Evolutionary conservation across 2,113 vertebrate genomes (phyloP), one percentile per base, ranked within the genome.

Genomic region (Neogale vison): DNA sequence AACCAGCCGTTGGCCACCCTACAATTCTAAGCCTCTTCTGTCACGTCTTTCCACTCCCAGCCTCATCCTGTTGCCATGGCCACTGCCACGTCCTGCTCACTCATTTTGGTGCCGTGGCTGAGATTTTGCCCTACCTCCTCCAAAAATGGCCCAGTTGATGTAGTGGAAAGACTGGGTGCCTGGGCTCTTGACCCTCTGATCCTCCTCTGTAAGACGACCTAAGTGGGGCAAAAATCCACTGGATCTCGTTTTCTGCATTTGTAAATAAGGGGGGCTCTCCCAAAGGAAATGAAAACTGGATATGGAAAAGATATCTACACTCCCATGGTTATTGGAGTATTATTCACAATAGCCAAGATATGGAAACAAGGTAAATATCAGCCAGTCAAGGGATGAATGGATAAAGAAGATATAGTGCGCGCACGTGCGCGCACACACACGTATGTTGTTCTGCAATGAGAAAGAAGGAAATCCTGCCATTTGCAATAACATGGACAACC

Each of bases 71-170:
- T 88, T 97, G 74, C 96, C 45, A 26, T 0, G 39, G 88, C 47
- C 84, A 42, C 36, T 2, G 61, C 65, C 92, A 95, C 92, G 86
- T 90, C 90, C 95, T 97, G 92, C 45, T 95, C 81, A 21, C 71
- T 95, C 77, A 6, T 79, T 42, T 23, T 13, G 72, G 20, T 20
- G 63, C 67, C 36, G 14, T 34, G 83, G 69, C 96, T 72, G n/a
- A 88, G 80, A 79, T 12, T 71, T 82, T 52, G 39, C 23, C 36
- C 87, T 67, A 59, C 88, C 65, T 59, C 67, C 50, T 76, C 89
- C 45, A 81, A 31, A 95, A 88, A 95, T 81, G 77, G 42, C 80
- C 52, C 0, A 2, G 34, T 74, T 88, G 88, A 80, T 63, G 82
- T 21, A 74, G 77, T 90, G 92, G 92, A 93, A 91, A 95, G 80